phyloP scores from a whole-genome alignment of 2,888 invertebrate genomes.

The Leptinotarsa juncta region DNA sequence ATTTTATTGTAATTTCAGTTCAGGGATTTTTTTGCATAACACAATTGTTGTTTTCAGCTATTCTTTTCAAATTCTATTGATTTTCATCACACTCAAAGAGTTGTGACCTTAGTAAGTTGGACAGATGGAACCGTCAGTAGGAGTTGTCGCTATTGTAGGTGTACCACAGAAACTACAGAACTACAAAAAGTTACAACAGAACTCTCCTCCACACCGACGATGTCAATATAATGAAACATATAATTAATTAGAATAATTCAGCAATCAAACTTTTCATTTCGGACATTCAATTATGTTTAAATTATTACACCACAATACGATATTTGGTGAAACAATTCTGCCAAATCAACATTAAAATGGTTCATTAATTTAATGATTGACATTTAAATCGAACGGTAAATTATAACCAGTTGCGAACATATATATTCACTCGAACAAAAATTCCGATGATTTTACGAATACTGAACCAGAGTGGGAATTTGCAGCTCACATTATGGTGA shows the following conservation, averaged over 20 bases:
- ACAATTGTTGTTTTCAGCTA: too few relatives aligned
- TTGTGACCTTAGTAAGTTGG: too few relatives aligned
- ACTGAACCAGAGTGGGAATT: slow-evolving; percentile 38
- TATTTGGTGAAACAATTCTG: slow-evolving; percentile 41
- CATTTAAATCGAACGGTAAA: slow-evolving; percentile 45
- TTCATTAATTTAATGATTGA: slow-evolving; percentile 53
- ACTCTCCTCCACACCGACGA: background rate
- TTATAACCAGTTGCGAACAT: slow-evolving; percentile 38
- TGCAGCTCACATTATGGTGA: slow-evolving; percentile 50
- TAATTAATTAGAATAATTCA: slow-evolving; percentile 17
- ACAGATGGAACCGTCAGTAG: too few relatives aligned
- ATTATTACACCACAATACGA: slow-evolving; percentile 35
- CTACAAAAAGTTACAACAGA: too few relatives aligned
- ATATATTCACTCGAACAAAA: slow-evolving; percentile 36
- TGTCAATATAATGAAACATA: background rate
- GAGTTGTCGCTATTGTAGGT: too few relatives aligned
- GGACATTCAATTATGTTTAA: slow-evolving; percentile 33
- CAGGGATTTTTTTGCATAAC: too few relatives aligned
- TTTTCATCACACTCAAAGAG: too few relatives aligned
- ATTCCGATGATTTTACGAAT: slow-evolving; percentile 42
- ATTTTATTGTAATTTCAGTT: too few relatives aligned
- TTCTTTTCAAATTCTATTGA: too few relatives aligned
- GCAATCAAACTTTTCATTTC: slow-evolving; percentile 13
- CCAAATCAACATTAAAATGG: slow-evolving; percentile 53
- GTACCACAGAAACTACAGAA: too few relatives aligned